phyloP scores from a whole-genome alignment of 1,140 invertebrate genomes.

The Drosophila leontia region DNA sequence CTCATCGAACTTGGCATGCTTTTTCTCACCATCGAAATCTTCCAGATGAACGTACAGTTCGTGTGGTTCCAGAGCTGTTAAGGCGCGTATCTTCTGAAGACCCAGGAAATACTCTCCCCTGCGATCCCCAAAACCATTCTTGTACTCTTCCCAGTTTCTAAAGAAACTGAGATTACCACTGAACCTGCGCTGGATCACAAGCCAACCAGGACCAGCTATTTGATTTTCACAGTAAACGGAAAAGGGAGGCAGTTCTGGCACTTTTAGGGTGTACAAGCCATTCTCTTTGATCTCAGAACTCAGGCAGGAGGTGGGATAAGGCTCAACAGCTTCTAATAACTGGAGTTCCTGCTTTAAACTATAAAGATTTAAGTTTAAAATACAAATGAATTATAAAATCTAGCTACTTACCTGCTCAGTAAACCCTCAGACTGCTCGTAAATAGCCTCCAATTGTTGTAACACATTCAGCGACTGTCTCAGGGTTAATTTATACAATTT shows the following conservation, averaged over 20 bases:
- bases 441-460: slow-evolving; percentile 21
- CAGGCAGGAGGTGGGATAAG: slow-evolving; percentile 45
- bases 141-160: slow-evolving; percentile 88
- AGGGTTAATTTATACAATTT: slow-evolving; percentile 13
- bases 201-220: slow-evolving; percentile 86
- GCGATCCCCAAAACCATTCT: slow-evolving; percentile 87
- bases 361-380: too few species aligned
- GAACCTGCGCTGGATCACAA: slow-evolving; percentile 87
- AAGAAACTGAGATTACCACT: slow-evolving; percentile 88
- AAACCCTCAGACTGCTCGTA: slow-evolving; percentile 29
- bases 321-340: neutral
- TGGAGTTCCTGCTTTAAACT: slow-evolving; percentile 24
- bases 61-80: slow-evolving; percentile 87
- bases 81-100: slow-evolving; percentile 86
- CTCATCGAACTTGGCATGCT: slow-evolving; percentile 87
- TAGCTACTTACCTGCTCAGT: slow-evolving; percentile 19
- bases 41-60: slow-evolving; percentile 88
- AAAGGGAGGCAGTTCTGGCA: slow-evolving; percentile 48
- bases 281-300: slow-evolving; percentile 8
- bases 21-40: slow-evolving; percentile 86
- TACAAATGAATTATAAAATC: too few species aligned
- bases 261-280: slow-evolving; percentile 30
- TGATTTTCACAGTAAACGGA: slow-evolving; percentile 55
- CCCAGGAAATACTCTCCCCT: slow-evolving; percentile 88
- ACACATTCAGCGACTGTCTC: slow-evolving; percentile 20